Evolutionary conservation across 2,113 vertebrate species (phyloP).

Genomic region (Euleptes europaea): DNA sequence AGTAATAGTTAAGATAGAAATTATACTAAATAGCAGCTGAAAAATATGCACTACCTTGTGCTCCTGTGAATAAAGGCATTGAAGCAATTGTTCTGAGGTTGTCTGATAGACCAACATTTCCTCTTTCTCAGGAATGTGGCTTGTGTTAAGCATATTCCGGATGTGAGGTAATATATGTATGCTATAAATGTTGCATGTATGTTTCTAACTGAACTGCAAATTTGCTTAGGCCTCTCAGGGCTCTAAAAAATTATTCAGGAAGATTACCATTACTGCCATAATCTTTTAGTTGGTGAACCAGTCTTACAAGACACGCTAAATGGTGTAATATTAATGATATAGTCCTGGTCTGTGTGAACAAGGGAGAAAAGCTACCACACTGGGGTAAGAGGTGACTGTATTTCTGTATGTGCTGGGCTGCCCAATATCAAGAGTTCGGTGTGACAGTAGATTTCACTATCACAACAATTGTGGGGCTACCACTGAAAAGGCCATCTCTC

Average conservation of each 20-base stretch:
- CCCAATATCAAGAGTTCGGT: background rate
- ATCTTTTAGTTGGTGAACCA: background rate
- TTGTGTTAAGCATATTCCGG: slow-evolving; percentile 46
- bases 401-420: background rate
- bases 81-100: background rate
- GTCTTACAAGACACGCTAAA: background rate
- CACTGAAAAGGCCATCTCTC: too few relatives aligned
- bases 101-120: slow-evolving; percentile 26
- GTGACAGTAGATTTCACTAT: background rate
- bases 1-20: background rate
- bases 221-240: background rate
- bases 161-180: slow-evolving; percentile 5
- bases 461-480: background rate
- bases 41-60: background rate
- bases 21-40: background rate
- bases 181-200: background rate
- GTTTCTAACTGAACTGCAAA: background rate
- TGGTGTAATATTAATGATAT: background rate
- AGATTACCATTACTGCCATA: background rate
- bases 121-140: slow-evolving; percentile 11
- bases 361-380: background rate
- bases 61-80: background rate
- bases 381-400: background rate
- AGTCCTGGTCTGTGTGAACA: background rate
- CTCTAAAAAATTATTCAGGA: background rate